A percentile compares a stretch with the other conserved stretches of the same genome.
Evolutionary conservation across 2,797 vertebrate genomes (phyloP).

Genomic region (Muscicapa striata): DNA sequence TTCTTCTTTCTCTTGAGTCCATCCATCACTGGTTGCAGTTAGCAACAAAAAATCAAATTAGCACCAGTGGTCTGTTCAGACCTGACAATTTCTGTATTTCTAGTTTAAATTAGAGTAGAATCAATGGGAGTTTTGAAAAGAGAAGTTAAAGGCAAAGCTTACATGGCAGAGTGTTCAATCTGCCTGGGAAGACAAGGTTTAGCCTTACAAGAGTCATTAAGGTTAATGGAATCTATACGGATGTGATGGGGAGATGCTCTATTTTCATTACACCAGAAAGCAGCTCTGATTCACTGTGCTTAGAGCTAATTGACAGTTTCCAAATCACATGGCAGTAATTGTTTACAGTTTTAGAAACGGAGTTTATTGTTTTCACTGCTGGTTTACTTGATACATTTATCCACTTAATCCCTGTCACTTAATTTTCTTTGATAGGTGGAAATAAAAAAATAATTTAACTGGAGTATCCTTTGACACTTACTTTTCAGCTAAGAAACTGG

Average conservation of each 20-base stretch:
- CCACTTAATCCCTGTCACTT: conserved; percentile 48
- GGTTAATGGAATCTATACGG: conserved; percentile 52
- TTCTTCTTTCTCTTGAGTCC: background rate
- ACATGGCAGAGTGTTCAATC: background rate
- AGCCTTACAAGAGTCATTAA: conserved; percentile 59
- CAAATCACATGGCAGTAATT: conserved; percentile 40
- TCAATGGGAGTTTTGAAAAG: conserved; percentile 54
- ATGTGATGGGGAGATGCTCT: conserved; percentile 15
- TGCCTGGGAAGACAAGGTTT: conserved; percentile 26
- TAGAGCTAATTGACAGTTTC: conserved; percentile 56
- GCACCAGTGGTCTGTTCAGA: conserved; percentile 42
- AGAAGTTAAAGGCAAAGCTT: conserved; percentile 38
- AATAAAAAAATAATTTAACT: conserved; percentile 55
- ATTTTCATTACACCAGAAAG: conserved; percentile 51
- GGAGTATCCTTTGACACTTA: conserved; percentile 25
- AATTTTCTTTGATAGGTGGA: conserved; percentile 22
- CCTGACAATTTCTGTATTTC: conserved; percentile 41
- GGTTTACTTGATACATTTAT: conserved; percentile 39
- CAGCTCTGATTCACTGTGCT: conserved; percentile 43
- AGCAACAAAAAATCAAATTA: conserved; percentile 59
- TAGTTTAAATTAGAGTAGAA: conserved; percentile 42
- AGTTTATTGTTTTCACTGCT: conserved; percentile 45
- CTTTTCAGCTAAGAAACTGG: conserved; percentile 3
- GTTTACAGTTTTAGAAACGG: conserved; percentile 46
- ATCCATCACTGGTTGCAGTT: conserved; percentile 24